phyloP scores from a whole-genome alignment of 2,888 invertebrate species.

The Lucinisca nassula region DNA sequence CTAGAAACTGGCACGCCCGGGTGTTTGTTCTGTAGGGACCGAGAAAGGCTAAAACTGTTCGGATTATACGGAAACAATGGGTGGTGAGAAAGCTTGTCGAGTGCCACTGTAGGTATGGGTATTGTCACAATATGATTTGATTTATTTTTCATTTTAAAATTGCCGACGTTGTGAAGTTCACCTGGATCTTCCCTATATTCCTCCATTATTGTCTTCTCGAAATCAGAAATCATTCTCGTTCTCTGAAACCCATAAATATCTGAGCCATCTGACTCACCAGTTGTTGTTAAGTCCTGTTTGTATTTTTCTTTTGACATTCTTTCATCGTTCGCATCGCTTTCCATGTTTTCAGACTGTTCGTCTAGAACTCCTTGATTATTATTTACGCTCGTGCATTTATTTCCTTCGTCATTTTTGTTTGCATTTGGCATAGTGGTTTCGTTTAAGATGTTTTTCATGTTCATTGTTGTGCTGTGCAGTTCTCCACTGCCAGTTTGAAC shows the following conservation, averaged over 20 bases:
- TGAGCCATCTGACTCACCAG: background rate
- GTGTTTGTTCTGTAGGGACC: slow-evolving; percentile 42
- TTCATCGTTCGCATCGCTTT: background rate
- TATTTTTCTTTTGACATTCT: background rate
- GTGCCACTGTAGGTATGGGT: slow-evolving; percentile 46
- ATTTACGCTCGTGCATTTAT: too few species aligned
- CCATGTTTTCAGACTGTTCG: background rate
- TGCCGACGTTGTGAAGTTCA: background rate
- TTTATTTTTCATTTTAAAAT: background rate
- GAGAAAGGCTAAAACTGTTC: slow-evolving; percentile 57
- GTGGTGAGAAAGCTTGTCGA: slow-evolving; percentile 41
- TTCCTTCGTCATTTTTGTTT: background rate
- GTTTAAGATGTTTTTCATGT: background rate
- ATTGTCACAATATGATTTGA: slow-evolving; percentile 6
- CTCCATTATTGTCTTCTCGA: slow-evolving; percentile 19
- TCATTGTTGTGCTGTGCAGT: background rate
- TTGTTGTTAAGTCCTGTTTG: background rate
- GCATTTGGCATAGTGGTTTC: background rate
- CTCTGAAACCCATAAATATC: background rate
- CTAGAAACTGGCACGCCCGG: background rate
- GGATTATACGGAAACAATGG: slow-evolving; percentile 23
- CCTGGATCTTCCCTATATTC: slow-evolving; percentile 29
- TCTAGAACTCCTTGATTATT: background rate
- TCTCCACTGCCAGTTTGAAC: background rate
- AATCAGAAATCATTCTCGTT: slow-evolving; percentile 7